These are phyloP conservation scores for Dipodomys merriami DNA, from an alignment of 2,113 vertebrate genomes.

Conservation along the genomic window DNA sequence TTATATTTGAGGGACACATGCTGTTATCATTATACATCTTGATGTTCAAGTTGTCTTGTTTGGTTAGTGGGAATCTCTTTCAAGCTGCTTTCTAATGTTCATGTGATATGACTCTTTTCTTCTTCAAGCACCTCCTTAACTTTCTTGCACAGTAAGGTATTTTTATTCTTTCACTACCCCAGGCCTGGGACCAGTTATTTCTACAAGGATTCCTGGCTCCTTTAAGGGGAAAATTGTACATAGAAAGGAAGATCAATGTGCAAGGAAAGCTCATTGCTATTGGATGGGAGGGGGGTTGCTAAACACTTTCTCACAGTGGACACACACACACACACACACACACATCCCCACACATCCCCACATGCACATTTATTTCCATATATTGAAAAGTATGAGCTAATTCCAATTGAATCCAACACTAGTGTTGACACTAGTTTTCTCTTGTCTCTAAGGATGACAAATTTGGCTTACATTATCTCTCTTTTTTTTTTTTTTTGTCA, in stretches of 20 bases:
- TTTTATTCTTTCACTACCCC: neutral
- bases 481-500: too few relatives aligned
- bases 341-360: too few relatives aligned
- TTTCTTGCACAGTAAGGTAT: neutral
- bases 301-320: neutral
- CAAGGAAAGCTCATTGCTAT: neutral
- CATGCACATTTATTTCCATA: neutral
- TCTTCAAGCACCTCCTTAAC: neutral
- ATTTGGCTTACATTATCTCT: neutral
- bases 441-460: neutral
- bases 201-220: neutral
- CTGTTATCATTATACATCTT: neutral
- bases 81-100: neutral
- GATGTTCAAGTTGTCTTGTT: neutral
- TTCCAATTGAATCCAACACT: neutral
- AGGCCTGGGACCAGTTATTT: neutral
- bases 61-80: neutral
- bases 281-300: neutral
- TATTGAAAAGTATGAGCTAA: constrained; percentile 18
- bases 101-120: neutral
- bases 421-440: neutral
- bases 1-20: neutral
- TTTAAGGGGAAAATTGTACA: neutral
- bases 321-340: neutral
- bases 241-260: neutral